phyloP scores from a whole-genome alignment of 2,113 vertebrate genomes.

The Xyrauchen texanus region DNA sequence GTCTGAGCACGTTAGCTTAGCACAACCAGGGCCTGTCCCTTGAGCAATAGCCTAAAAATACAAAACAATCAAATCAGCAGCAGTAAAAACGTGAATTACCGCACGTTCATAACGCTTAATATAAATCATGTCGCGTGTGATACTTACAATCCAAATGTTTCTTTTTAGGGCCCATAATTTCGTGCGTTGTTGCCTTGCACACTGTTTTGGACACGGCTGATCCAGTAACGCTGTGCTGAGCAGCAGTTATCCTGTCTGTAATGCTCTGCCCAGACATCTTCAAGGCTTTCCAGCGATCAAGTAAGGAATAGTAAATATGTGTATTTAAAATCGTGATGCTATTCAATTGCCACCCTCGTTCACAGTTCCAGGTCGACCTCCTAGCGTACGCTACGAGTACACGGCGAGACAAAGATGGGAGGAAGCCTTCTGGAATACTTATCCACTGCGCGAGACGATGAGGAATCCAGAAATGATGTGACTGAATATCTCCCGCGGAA shows the following conservation, averaged over 20 bases:
- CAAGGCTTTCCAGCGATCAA: slow-evolving; percentile 33
- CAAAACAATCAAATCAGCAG: slow-evolving; percentile 36
- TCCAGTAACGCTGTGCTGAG: slow-evolving; percentile 97
- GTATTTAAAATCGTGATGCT: neutral
- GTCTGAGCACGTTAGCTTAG: slow-evolving; percentile 43
- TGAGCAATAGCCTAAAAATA: slow-evolving; percentile 9
- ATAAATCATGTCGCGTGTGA: neutral
- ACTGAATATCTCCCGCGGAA: slow-evolving; percentile 14
- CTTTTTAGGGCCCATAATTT: slow-evolving; percentile 98
- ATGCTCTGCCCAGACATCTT: slow-evolving; percentile 98
- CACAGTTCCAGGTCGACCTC: neutral
- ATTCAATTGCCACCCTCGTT: neutral
- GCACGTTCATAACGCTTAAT: neutral
- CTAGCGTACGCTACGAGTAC: neutral
- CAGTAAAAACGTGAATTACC: slow-evolving; percentile 3
- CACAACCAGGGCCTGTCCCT: slow-evolving; percentile 32
- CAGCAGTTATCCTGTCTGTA: slow-evolving; percentile 95
- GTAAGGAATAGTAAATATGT: neutral
- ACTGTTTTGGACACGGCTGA: slow-evolving; percentile 94
- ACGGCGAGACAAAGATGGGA: neutral
- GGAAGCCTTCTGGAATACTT: slow-evolving; percentile 2
- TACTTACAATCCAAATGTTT: slow-evolving; percentile 96
- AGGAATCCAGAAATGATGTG: neutral
- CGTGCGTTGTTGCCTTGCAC: slow-evolving; percentile 98
- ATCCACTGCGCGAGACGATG: slow-evolving; percentile 28